Evolutionary conservation across 2,797 vertebrate genomes (phyloP).

Genomic region (Diceros bicornis): DNA sequence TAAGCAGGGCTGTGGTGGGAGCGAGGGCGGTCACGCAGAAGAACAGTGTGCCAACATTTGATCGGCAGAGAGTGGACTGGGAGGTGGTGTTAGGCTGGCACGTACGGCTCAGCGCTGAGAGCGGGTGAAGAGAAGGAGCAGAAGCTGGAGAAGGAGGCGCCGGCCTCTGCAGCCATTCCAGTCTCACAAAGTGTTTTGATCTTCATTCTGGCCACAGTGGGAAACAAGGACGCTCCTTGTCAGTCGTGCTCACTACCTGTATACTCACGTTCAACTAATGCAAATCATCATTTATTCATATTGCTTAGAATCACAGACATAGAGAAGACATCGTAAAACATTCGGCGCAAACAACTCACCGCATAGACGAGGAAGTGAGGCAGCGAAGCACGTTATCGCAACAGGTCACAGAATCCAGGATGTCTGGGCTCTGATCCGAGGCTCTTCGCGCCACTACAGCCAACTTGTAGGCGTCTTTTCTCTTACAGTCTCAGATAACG

Average conservation of each 20-base stretch:
- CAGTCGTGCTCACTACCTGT: accelerated
- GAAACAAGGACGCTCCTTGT: accelerated
- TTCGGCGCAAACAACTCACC: accelerated
- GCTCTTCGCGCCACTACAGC: not conserved
- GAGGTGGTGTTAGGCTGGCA: not conserved
- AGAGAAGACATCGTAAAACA: accelerated
- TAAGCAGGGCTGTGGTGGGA: accelerated
- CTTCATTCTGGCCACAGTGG: not conserved
- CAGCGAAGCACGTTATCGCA: accelerated
- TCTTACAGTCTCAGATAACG: not conserved
- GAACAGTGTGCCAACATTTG: too few species aligned
- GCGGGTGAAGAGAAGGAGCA: accelerated
- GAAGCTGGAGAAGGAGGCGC: accelerated
- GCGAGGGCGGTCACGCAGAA: not conserved
- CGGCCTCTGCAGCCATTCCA: accelerated
- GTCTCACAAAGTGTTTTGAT: accelerated
- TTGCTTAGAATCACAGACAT: not conserved
- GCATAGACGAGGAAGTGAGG: accelerated
- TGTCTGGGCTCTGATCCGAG: accelerated
- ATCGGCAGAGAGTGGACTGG: accelerated
- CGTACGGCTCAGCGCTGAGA: accelerated
- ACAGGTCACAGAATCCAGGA: not conserved
- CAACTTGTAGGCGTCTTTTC: not conserved
- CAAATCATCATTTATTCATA: not conserved
- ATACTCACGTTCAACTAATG: accelerated